Conservation (phyloP, 2,888 invertebrate genomes). For the Drosophila flavopinicola region DNA sequence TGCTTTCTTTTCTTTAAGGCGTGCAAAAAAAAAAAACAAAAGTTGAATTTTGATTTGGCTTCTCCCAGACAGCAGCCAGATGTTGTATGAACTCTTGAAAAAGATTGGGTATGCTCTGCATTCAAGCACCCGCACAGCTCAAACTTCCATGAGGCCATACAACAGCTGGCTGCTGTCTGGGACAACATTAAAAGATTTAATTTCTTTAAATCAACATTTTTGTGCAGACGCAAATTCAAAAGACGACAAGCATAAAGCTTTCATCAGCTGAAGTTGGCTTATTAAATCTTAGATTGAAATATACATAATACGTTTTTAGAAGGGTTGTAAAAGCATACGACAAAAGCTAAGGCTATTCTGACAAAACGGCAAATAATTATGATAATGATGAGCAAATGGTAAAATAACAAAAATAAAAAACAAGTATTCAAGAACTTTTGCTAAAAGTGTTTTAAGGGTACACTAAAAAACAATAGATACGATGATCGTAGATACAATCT, state of each 20-base stretch:
- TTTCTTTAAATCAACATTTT: conserved; percentile 54
- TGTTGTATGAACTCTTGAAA: conserved; percentile 40
- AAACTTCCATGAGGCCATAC: background rate
- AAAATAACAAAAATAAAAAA: background rate
- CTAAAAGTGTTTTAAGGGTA: too few relatives aligned
- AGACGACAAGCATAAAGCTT: background rate
- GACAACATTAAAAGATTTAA: conserved; percentile 53
- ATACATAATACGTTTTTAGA: background rate
- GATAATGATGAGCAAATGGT: background rate
- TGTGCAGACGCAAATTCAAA: background rate
- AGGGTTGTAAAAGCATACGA: background rate
- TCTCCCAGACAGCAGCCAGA: too few relatives aligned
- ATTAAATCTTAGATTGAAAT: background rate
- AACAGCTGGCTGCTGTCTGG: conserved; percentile 33
- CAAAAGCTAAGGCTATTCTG: background rate
- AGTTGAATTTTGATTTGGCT: conserved; percentile 26
- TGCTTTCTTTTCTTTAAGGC: conserved; percentile 41
- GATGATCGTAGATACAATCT: too few relatives aligned
- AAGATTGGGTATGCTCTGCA: conserved; percentile 1
- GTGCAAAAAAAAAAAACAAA: conserved; percentile 45
- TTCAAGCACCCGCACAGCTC: background rate
- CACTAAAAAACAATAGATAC: too few relatives aligned
- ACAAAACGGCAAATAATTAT: too few relatives aligned
- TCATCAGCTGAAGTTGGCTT: background rate
- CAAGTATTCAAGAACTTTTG: too few relatives aligned